A percentile compares a stretch with the other conserved stretches of the same genome.
phyloP scores from a whole-genome alignment of 2,888 invertebrate genomes.

The Poecilobothrus nobilitatus region DNA sequence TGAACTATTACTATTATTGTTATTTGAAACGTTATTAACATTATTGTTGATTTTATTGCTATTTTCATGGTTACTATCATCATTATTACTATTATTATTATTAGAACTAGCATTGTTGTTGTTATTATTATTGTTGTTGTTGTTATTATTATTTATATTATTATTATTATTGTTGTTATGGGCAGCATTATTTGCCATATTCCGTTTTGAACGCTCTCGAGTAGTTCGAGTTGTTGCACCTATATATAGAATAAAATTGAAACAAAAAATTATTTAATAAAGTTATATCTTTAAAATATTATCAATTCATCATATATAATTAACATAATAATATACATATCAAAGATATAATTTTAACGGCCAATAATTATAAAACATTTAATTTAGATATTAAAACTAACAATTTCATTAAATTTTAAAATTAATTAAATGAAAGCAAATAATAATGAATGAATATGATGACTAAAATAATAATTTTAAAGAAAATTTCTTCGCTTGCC shows the following conservation, averaged over 20 bases:
- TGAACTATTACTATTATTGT: constrained; percentile 33
- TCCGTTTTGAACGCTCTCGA: constrained; percentile 42
- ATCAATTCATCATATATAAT: background rate
- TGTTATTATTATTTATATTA: constrained; percentile 18
- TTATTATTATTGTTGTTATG: constrained; percentile 14
- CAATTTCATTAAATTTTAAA: background rate
- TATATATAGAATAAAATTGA: constrained; percentile 21
- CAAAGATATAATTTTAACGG: background rate
- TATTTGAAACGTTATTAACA: constrained; percentile 28
- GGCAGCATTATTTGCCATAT: constrained; percentile 32
- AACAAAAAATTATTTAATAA: background rate
- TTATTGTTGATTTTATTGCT: constrained; percentile 32
- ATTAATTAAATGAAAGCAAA: background rate
- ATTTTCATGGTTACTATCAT: constrained; percentile 26
- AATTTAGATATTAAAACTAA: background rate
- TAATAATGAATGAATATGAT: constrained; percentile 3
- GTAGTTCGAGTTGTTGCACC: constrained; percentile 40
- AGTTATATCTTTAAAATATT: background rate
- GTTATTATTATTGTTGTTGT: constrained; percentile 21
- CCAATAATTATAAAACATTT: background rate
- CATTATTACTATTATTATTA: constrained; percentile 22
- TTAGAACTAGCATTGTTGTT: constrained; percentile 15
- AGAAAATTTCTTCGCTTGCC: background rate
- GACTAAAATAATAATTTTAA: background rate
- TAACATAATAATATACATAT: background rate